Evolutionary conservation across 1,140 invertebrate species (phyloP).

Genomic region (Tigriopus japonicus): DNA sequence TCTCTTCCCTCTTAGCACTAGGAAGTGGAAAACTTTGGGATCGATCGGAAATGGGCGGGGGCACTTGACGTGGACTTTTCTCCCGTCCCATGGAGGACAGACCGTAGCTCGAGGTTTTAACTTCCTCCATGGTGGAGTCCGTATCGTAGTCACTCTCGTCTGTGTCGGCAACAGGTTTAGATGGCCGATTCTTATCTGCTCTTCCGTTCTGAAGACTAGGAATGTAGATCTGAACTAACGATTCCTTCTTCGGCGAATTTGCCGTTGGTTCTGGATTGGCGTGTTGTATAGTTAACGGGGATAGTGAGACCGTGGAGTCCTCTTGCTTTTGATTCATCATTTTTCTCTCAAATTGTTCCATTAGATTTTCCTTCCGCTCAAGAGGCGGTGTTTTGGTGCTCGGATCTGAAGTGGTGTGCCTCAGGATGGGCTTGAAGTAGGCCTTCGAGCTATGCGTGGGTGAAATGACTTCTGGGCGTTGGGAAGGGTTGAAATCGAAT

Average conservation of each 20-base stretch:
- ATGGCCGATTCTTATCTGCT: background rate
- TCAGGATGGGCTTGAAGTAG: background rate
- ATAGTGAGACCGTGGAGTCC: background rate
- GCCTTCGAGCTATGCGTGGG: background rate
- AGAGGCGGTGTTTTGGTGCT: background rate
- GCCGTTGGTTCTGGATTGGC: background rate
- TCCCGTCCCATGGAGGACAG: no score
- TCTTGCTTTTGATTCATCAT: background rate
- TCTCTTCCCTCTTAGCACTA: no score
- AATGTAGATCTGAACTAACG: conserved; percentile 6
- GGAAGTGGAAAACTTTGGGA: no score
- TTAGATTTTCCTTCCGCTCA: background rate
- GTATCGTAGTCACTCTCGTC: background rate
- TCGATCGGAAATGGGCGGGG: no score
- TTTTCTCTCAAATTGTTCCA: background rate
- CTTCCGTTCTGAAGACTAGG: background rate
- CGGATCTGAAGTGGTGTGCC: background rate
- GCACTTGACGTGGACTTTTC: no score
- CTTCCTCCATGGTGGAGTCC: background rate
- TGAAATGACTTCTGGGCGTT: background rate
- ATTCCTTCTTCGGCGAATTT: background rate
- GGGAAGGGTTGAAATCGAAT: conserved; percentile 1
- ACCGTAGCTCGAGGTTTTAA: no score
- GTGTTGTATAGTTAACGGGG: conserved; percentile 1
- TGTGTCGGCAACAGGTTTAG: background rate